phyloP scores from a whole-genome alignment of 2,888 invertebrate species.

The Megalurothrips usitatus region DNA sequence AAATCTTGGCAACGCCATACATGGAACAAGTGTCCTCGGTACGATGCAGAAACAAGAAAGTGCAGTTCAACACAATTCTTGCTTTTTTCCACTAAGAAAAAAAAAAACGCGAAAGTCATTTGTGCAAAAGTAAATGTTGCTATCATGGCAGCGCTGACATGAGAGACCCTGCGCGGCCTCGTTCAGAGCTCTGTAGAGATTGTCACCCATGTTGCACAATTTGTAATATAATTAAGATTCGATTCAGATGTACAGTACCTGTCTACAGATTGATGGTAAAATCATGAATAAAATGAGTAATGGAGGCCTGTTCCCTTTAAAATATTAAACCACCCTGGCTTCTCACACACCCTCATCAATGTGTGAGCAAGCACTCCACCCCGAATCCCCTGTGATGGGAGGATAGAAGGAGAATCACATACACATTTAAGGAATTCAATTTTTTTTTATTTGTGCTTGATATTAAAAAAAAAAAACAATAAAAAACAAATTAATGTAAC shows the following conservation, averaged over 20 bases:
- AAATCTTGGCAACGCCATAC: not conserved
- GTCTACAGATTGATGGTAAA: constrained; percentile 11
- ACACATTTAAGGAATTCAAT: not conserved
- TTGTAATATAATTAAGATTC: constrained; percentile 4
- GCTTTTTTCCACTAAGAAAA: not conserved
- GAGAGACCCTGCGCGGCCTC: constrained; percentile 2
- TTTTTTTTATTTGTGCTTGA: constrained; percentile 15
- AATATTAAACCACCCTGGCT: not conserved
- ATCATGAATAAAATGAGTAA: constrained; percentile 20
- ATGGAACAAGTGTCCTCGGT: not conserved
- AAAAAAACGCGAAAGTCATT: not conserved
- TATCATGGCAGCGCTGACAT: not conserved
- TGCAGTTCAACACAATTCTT: constrained; percentile 12
- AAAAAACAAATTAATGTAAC: constrained; percentile 25
- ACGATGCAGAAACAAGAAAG: not conserved
- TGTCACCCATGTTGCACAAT: constrained; percentile 15
- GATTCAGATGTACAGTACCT: constrained; percentile 17
- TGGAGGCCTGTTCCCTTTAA: not conserved
- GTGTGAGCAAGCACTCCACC: no score
- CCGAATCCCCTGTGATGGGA: no score
- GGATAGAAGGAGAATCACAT: not conserved
- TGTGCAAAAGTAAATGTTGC: not conserved
- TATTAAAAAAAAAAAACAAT: constrained; percentile 27
- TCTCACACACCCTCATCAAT: no score
- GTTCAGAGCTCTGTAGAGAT: not conserved